Evolutionary conservation across 2,113 vertebrate genomes (phyloP), one percentile per base, ranked within the genome.

Genomic region (Crotalus horridus): DNA sequence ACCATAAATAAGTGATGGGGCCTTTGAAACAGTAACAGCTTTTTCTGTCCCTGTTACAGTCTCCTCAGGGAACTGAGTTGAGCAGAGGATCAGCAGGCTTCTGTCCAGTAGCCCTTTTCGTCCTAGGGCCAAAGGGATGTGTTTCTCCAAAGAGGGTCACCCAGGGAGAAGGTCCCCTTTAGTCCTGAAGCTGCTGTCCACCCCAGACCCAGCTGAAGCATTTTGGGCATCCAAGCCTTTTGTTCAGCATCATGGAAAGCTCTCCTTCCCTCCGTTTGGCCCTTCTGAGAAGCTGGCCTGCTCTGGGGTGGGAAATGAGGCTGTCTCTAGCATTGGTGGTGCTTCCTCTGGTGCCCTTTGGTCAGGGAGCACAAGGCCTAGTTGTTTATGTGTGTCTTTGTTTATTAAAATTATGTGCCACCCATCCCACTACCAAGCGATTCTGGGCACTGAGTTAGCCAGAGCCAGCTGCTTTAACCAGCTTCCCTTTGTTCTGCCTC

Each of bases 401-500:
- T 69, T n/a, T 69, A 69, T 69, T 69, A 69, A 69, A 69, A 15
- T 6, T 5, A 69, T 33, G n/a, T 6, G 13, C 64, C 13, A 0
- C 64, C 29, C 64, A n/a, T 33, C 29, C 33, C 64, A 0, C 29
- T 6, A 69, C 33, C 64, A 33, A 69, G 64, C 29, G 5, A 69
- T 33, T n/a, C 64, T 33, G 64, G 13, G 29, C 64, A 6, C 64
- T 33, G 64, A 33, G 6, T 69, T 89, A 26, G 0, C 90, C 0
- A 1, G 95, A 95, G 94, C 95, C 96, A 61, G 55, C 92, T 93
- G 89, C 3, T 95, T 87, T 93, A 89, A 93, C 69, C 21, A 94
- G 33, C 88, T 93, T 95, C 94, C 90, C 93, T 29, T 23, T 94
- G 95, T 95, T 97, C 92, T 10, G 48, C 48, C 64, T 96, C 94